Conservation (phyloP, 2,888 invertebrate species). For the Aradus depressus region DNA sequence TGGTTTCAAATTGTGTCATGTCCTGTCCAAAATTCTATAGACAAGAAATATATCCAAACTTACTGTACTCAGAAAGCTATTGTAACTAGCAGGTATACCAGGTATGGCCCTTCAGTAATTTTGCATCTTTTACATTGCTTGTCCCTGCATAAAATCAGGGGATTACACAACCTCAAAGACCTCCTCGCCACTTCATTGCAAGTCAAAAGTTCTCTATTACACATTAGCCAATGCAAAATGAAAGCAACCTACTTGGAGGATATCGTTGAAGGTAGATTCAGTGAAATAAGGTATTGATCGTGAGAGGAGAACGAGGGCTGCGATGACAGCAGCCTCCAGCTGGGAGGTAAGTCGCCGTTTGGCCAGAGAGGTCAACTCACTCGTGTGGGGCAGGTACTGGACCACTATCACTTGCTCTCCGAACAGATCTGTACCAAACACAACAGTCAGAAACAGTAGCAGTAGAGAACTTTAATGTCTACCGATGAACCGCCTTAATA, state of each 20-base stretch:
- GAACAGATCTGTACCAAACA: slow-evolving; percentile 55
- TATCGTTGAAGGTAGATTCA: slow-evolving; percentile 12
- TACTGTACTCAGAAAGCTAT: too few relatives aligned
- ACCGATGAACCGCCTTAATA: neutral
- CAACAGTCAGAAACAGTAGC: too few relatives aligned
- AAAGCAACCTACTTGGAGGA: slow-evolving; percentile 8
- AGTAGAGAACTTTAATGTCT: neutral
- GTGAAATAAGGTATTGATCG: slow-evolving; percentile 40
- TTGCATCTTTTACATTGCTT: too few relatives aligned
- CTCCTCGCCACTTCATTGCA: too few relatives aligned
- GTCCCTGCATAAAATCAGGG: too few relatives aligned
- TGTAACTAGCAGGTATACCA: too few relatives aligned
- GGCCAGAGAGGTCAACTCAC: slow-evolving; percentile 70
- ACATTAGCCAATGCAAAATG: too few relatives aligned
- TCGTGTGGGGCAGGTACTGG: slow-evolving; percentile 83
- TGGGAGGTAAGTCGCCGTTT: slow-evolving; percentile 68
- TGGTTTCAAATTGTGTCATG: too few relatives aligned
- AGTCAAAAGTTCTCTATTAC: neutral
- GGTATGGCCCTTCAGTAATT: too few relatives aligned
- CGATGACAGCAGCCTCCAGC: slow-evolving; percentile 79
- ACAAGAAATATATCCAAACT: too few relatives aligned
- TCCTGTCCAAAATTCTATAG: too few relatives aligned
- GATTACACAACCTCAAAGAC: too few relatives aligned
- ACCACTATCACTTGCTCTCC: slow-evolving; percentile 78
- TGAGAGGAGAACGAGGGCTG: slow-evolving; percentile 67